Evolutionary conservation across 2,113 vertebrate species (phyloP), one percentile per base, ranked within the genome.

Genomic region (Ramphastos sulfuratus): DNA sequence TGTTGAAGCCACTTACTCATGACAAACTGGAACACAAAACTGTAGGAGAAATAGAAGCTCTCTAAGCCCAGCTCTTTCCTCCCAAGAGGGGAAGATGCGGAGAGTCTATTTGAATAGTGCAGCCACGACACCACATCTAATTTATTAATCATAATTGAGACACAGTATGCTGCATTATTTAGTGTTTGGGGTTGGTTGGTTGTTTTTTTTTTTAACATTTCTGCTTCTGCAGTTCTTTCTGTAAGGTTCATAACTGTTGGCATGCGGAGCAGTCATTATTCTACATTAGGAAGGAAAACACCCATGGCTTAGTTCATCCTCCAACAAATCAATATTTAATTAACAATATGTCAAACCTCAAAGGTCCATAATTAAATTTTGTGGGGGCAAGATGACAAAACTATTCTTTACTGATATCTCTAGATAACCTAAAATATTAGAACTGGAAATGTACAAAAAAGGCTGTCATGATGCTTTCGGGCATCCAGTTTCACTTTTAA

Each of bases 251-350:
- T 74, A 93, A 93, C 79, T 90, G 35, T 6, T 77, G 88, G 81
- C 66, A 74, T 86, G 76, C 39, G 20, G 61, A 93, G 70, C 92
- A 96, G 87, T 56, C 65, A 91, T 97, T 97, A 96, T 95, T 96
- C 74, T 94, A 97, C 50, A 97, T 97, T 95, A 96, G 87, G 94
- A 92, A 95, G 94, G 79, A 90, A 92, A 94, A 90, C 66, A 93
- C 61, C 1, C 10, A 92, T 75, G 55, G 66, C 65, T 90, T 64
- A 67, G 91, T 96, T 95, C 92, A 81, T 95, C 67, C 48, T 91
- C 85, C 33, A 64, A 97, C 90, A 97, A 97, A 97, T 97, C 97
- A 96, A 96, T 97, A 97, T 97, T 97, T 98, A 98, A 98, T 97
- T 97, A 98, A 96, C 76, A 93, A 91, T 71, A 90, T 94, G 96